Conservation (phyloP, 2,113 vertebrate species). For the Saccopteryx bilineata region DNA sequence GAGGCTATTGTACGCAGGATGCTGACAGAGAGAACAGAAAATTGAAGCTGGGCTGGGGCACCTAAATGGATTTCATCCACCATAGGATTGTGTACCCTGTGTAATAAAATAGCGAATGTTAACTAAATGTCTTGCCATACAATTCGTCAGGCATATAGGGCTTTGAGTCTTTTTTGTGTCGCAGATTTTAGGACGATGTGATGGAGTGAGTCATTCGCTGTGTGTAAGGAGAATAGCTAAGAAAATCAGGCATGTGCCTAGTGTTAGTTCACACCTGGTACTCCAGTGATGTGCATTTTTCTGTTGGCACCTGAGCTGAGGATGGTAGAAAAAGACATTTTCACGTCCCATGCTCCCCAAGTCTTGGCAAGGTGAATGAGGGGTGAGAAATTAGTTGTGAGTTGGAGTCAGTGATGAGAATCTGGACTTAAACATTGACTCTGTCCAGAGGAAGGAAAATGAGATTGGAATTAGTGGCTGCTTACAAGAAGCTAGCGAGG, state of each 20-base stretch:
- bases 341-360: neutral
- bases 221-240: accelerated
- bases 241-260: neutral
- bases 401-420: neutral
- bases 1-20: neutral
- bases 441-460: neutral
- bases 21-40: neutral
- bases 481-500: neutral
- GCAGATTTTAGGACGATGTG: neutral
- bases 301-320: neutral
- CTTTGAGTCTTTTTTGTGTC: neutral
- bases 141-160: neutral
- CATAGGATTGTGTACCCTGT: neutral
- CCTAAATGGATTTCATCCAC: neutral
- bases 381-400: neutral
- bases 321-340: neutral
- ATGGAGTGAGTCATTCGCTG: neutral
- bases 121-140: neutral
- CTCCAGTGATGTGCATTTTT: neutral
- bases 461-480: neutral
- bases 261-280: neutral
- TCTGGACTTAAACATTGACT: neutral
- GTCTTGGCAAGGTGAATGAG: neutral
- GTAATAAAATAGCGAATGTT: neutral
- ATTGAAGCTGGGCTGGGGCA: neutral